A percentile compares a stretch with the other conserved stretches of the same genome.
phyloP scores from a whole-genome alignment of 2,888 invertebrate species.

The Lagria hirta region DNA sequence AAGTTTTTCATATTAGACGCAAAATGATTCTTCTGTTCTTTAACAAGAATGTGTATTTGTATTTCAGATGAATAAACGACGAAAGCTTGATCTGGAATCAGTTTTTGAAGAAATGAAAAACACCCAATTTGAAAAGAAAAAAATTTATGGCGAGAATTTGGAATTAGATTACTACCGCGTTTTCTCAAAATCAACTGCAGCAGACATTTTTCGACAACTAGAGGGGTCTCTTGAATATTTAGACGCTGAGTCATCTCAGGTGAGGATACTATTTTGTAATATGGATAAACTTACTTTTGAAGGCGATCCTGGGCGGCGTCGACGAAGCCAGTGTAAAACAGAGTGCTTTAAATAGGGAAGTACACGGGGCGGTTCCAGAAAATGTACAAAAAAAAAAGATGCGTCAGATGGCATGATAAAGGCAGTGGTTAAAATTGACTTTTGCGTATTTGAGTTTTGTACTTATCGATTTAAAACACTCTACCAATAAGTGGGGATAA shows the following conservation, averaged over 20 bases:
- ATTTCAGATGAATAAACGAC: conserved; percentile 32
- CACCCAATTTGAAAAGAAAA: conserved; percentile 3
- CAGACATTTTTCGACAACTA: conserved; percentile 56
- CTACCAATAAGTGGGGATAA: not conserved
- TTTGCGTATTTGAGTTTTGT: not conserved
- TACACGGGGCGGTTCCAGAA: not conserved
- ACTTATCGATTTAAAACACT: not conserved
- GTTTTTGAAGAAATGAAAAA: conserved; percentile 31
- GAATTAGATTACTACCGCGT: conserved; percentile 61
- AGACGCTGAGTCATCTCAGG: conserved; percentile 62
- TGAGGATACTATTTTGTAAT: conserved; percentile 46
- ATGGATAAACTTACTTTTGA: not conserved
- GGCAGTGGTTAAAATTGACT: not conserved
- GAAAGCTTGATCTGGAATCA: conserved; percentile 36
- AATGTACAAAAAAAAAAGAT: not conserved
- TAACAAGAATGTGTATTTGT: no score
- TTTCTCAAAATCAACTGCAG: conserved; percentile 55
- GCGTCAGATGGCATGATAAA: not conserved
- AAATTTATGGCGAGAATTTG: conserved; percentile 55
- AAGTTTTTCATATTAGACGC: no score
- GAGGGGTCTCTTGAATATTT: conserved; percentile 64
- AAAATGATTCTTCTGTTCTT: no score
- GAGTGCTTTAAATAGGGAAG: not conserved
- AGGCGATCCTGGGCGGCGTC: not conserved
- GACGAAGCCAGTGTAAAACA: not conserved